Percentiles rank a stretch among this genome's conserved stretches.
phyloP scores from a whole-genome alignment of 2,113 vertebrate species.

The Australoheros scitulus region DNA sequence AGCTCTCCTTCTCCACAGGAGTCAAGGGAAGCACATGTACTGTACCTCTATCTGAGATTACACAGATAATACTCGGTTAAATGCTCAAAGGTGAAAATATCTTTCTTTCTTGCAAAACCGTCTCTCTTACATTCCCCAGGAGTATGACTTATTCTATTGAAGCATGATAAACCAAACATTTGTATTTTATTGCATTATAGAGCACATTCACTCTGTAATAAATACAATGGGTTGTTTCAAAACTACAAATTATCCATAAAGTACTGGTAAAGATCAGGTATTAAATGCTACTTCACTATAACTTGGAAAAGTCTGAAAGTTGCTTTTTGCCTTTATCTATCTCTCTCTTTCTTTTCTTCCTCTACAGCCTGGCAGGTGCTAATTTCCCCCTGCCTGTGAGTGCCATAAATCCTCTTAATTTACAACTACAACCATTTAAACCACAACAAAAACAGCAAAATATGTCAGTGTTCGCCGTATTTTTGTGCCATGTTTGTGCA shows the following conservation, averaged over 20 bases:
- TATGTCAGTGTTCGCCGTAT: conserved; percentile 42
- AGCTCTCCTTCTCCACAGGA: conserved; percentile 48
- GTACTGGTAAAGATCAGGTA: background rate
- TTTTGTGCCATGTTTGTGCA: conserved; percentile 61
- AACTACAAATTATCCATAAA: background rate
- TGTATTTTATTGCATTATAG: background rate
- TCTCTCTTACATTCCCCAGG: background rate
- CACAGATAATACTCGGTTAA: conserved; percentile 58
- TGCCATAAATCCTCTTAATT: conserved; percentile 59
- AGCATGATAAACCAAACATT: conserved; percentile 3
- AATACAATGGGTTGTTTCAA: background rate
- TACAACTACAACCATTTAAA: conserved; percentile 38
- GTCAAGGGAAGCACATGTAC: conserved; percentile 33
- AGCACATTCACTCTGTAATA: background rate
- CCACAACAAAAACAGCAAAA: conserved; percentile 61
- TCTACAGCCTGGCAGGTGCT: conserved; percentile 57
- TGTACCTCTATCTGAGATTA: conserved; percentile 58
- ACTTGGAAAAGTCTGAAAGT: background rate
- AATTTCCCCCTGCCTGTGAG: conserved; percentile 2
- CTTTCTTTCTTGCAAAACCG: background rate
- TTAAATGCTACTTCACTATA: background rate
- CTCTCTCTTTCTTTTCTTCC: background rate
- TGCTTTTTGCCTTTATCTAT: background rate
- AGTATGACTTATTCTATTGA: conserved; percentile 12
- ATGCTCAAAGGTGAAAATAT: conserved; percentile 28